These are phyloP conservation scores for Chitala chitala DNA, from an alignment of 2,113 vertebrate genomes.

Conservation along the genomic window DNA sequence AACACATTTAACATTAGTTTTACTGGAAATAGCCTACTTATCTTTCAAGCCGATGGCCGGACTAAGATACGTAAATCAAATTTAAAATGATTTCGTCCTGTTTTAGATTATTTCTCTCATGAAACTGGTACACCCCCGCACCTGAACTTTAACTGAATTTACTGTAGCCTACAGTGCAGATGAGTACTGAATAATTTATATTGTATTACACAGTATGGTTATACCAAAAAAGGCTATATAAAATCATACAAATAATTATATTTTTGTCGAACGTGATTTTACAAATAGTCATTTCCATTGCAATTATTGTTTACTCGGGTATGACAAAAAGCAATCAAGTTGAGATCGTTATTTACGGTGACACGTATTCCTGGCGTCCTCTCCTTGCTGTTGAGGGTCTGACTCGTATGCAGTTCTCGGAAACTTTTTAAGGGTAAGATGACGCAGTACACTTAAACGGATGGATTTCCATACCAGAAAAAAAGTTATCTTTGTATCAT, in stretches of 20 bases:
- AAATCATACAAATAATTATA: neutral
- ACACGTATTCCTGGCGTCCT: too few relatives aligned
- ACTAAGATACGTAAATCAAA: conserved; percentile 30
- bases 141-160: neutral
- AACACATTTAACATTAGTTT: conserved; percentile 29
- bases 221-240: neutral
- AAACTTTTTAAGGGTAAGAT: too few relatives aligned
- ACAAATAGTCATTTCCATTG: too few relatives aligned
- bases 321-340: too few relatives aligned
- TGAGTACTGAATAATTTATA: conserved; percentile 6
- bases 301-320: too few relatives aligned
- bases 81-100: conserved; percentile 32
- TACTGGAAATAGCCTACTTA: conserved; percentile 39
- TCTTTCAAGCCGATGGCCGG: conserved; percentile 28
- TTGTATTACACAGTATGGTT: too few relatives aligned
- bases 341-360: too few relatives aligned
- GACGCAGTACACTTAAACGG: too few relatives aligned
- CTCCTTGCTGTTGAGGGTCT: too few relatives aligned
- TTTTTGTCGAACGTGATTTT: neutral
- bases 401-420: too few relatives aligned
- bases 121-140: neutral
- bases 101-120: conserved; percentile 24
- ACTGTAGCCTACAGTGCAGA: neutral
- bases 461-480: too few relatives aligned
- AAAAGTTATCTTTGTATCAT: too few relatives aligned